phyloP scores from a whole-genome alignment of 2,797 vertebrate species.

The Eulemur rubriventer region DNA sequence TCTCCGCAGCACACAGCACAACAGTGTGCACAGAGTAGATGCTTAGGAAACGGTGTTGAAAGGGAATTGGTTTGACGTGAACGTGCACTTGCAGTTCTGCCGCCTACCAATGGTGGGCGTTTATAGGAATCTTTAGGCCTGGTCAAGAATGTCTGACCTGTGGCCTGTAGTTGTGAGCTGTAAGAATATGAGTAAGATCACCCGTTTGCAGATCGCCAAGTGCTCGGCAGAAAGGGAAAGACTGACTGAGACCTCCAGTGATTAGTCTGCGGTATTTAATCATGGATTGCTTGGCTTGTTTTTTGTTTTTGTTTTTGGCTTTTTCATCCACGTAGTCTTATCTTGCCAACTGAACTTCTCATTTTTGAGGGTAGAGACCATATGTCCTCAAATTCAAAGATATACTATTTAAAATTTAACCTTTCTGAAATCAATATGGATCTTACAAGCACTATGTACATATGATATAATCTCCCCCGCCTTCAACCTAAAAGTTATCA shows the following conservation, averaged over 20 bases:
- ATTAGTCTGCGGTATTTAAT: background rate
- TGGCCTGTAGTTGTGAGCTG: background rate
- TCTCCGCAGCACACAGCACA: background rate
- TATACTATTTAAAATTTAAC: background rate
- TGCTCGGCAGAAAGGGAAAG: background rate
- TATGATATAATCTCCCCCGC: background rate
- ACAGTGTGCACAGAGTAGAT: background rate
- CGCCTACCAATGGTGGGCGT: background rate
- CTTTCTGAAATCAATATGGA: background rate
- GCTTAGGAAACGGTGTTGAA: background rate
- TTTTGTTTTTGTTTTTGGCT: background rate
- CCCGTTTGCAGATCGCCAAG: background rate
- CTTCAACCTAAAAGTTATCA: background rate
- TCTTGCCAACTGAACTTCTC: background rate
- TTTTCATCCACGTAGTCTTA: background rate
- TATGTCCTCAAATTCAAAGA: slow-evolving; percentile 1
- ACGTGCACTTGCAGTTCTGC: background rate
- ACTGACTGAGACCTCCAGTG: background rate
- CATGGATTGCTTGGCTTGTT: background rate
- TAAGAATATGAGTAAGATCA: background rate
- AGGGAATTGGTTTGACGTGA: background rate
- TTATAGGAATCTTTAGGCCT: background rate
- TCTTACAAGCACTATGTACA: background rate
- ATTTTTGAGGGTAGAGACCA: background rate
- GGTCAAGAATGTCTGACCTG: background rate